These are phyloP conservation scores for Yponomeuta cagnagella DNA, from an alignment of 2,888 invertebrate genomes.

Conservation along the genomic window DNA sequence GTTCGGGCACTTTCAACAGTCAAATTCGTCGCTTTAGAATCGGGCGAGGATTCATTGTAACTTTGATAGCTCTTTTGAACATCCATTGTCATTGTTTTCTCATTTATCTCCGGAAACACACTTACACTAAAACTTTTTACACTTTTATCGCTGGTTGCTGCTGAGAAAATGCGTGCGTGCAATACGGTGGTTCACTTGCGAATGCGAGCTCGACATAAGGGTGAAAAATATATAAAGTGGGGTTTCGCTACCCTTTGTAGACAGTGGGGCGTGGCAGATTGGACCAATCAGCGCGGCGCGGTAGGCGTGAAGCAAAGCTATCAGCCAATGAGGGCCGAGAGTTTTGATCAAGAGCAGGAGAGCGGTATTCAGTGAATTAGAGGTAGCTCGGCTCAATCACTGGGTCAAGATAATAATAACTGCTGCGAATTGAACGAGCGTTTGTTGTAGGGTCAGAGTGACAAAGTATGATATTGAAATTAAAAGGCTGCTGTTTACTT, in stretches of 20 bases:
- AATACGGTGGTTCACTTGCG: slow-evolving; percentile 54
- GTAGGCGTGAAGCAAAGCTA: slow-evolving; percentile 56
- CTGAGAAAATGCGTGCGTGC: slow-evolving; percentile 62
- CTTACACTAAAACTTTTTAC: slow-evolving; percentile 62
- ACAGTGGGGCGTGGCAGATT: slow-evolving; percentile 53
- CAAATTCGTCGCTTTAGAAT: slow-evolving; percentile 62
- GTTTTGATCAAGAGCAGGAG: slow-evolving; percentile 54
- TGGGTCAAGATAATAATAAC: slow-evolving; percentile 75
- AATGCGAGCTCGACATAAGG: slow-evolving; percentile 69
- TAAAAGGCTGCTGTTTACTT: neutral
- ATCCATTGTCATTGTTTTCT: slow-evolving; percentile 82
- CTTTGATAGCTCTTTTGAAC: slow-evolving; percentile 73
- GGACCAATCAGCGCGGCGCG: slow-evolving; percentile 51
- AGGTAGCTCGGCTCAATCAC: slow-evolving; percentile 54
- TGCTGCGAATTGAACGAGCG: slow-evolving; percentile 73
- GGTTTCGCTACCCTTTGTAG: slow-evolving; percentile 66
- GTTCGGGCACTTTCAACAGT: slow-evolving; percentile 70
- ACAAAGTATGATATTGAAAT: slow-evolving; percentile 61
- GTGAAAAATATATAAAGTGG: slow-evolving; percentile 73
- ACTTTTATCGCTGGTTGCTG: slow-evolving; percentile 59
- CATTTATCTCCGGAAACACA: slow-evolving; percentile 52
- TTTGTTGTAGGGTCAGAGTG: slow-evolving; percentile 69
- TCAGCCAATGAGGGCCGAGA: slow-evolving; percentile 49
- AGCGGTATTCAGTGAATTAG: slow-evolving; percentile 16
- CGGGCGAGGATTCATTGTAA: slow-evolving; percentile 66